Percentiles rank a stretch among this genome's conserved stretches.
Evolutionary conservation across 2,888 invertebrate genomes (phyloP).

Genomic region (Diadegma fenestrale): DNA sequence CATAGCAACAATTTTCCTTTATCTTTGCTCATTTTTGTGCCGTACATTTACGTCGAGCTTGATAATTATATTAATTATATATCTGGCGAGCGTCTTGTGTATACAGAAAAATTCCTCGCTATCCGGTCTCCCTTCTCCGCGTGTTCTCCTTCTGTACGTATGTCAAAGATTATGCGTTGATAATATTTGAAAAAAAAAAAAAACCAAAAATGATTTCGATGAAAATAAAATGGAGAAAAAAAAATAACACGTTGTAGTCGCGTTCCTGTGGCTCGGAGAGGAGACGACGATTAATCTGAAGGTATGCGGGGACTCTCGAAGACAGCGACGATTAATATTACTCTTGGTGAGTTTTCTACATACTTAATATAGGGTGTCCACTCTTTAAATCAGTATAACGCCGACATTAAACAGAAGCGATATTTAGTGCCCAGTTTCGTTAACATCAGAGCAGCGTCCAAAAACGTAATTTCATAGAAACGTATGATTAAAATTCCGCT

Average conservation of each 20-base stretch:
- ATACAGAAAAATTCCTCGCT: constrained; percentile 50
- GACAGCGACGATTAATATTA: constrained; percentile 75
- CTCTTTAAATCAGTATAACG: neutral
- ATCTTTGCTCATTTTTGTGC: constrained; percentile 6
- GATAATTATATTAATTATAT: constrained; percentile 68
- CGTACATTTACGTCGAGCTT: constrained; percentile 7
- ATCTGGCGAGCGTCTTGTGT: constrained; percentile 45
- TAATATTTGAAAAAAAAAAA: constrained; percentile 37
- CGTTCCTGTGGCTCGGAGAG: constrained; percentile 53
- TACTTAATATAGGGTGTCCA: constrained; percentile 17
- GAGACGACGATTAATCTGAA: constrained; percentile 71
- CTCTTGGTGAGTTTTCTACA: constrained; percentile 50
- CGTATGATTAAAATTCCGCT: neutral
- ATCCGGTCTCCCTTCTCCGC: constrained; percentile 51
- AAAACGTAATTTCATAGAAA: neutral
- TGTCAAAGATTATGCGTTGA: constrained; percentile 57
- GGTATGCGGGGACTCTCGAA: constrained; percentile 68
- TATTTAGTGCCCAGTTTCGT: neutral
- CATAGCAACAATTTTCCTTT: constrained; percentile 41
- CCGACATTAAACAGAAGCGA: neutral
- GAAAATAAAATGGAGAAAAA: constrained; percentile 45
- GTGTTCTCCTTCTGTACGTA: constrained; percentile 45
- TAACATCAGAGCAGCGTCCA: neutral
- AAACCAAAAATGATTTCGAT: constrained; percentile 11
- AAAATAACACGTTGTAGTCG: constrained; percentile 35